Percentiles rank a stretch among this genome's conserved stretches.
These are phyloP conservation scores for Lysiphlebus fabarum DNA, from an alignment of 1,140 invertebrate genomes.

Conservation along the genomic window DNA sequence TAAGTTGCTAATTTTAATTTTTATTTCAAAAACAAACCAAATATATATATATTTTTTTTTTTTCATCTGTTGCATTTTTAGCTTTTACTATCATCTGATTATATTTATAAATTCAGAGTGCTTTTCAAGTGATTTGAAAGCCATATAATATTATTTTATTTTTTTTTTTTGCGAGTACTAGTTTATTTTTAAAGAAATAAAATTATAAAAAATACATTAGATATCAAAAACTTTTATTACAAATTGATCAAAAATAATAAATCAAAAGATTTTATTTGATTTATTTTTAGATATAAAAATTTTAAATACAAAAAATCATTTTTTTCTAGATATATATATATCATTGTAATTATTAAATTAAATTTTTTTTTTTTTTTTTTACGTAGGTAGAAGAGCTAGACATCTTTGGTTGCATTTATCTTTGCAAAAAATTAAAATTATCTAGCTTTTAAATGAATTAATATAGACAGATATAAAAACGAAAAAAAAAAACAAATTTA, in stretches of 20 bases:
- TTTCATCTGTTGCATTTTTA: slow-evolving; percentile 28
- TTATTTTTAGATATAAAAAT: too few relatives aligned
- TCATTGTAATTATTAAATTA: too few relatives aligned
- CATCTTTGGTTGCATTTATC: too few relatives aligned
- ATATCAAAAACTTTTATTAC: neutral
- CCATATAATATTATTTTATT: slow-evolving; percentile 8
- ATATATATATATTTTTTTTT: neutral
- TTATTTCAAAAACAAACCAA: slow-evolving; percentile 16
- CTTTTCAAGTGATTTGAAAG: slow-evolving; percentile 20
- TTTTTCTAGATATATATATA: too few relatives aligned
- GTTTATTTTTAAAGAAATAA: neutral
- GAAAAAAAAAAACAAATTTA: too few relatives aligned
- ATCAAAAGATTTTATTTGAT: neutral
- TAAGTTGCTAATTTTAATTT: slow-evolving; percentile 24
- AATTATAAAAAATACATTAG: neutral
- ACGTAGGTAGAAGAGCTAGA: too few relatives aligned
- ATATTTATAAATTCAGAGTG: slow-evolving; percentile 44
- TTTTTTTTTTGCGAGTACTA: neutral
- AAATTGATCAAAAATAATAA: too few relatives aligned
- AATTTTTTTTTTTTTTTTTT: too few relatives aligned
- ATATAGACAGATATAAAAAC: too few relatives aligned
- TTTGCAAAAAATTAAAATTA: too few relatives aligned
- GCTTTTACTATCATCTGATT: slow-evolving; percentile 27
- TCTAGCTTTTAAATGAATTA: too few relatives aligned
- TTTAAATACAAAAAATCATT: too few relatives aligned